These are phyloP conservation scores for Callosobruchus maculatus DNA, from an alignment of 2,888 invertebrate genomes.

Conservation along the genomic window DNA sequence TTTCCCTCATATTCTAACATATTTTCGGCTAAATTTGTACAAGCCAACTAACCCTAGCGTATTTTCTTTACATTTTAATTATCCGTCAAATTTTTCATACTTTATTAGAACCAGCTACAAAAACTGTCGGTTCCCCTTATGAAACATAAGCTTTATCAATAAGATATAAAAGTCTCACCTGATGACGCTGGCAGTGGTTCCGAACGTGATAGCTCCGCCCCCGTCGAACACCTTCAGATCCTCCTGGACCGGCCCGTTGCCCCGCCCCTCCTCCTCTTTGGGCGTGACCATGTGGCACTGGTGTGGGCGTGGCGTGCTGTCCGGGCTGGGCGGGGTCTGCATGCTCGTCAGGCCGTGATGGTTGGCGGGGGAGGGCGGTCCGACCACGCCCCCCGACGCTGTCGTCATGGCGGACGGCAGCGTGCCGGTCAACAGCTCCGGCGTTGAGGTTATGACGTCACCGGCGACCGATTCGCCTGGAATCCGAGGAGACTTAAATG, in stretches of 20 bases:
- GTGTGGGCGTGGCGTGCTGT: constrained; percentile 54
- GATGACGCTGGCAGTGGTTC: constrained; percentile 43
- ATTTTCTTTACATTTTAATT: no score
- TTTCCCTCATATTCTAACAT: no score
- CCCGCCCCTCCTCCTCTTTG: constrained; percentile 16
- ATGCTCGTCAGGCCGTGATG: constrained; percentile 37
- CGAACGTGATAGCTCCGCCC: constrained; percentile 33
- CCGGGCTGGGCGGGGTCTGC: constrained; percentile 55
- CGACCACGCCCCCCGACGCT: constrained; percentile 57
- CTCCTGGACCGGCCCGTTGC: constrained; percentile 40
- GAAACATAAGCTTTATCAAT: no score
- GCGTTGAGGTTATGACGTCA: constrained; percentile 89
- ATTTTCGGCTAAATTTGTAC: no score
- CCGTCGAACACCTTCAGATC: constrained; percentile 51
- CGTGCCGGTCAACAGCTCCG: constrained; percentile 55
- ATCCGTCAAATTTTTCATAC: no score
- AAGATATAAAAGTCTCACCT: constrained; percentile 19
- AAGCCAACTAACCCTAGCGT: no score
- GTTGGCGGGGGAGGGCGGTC: constrained; percentile 49
- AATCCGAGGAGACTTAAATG: constrained; percentile 49
- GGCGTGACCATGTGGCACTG: constrained; percentile 5
- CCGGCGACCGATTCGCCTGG: constrained; percentile 89
- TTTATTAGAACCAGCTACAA: no score
- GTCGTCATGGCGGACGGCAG: constrained; percentile 74
- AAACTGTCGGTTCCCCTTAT: no score